These are phyloP conservation scores for Zaprionus africanus DNA, from an alignment of 1,140 invertebrate genomes.

Conservation along the genomic window DNA sequence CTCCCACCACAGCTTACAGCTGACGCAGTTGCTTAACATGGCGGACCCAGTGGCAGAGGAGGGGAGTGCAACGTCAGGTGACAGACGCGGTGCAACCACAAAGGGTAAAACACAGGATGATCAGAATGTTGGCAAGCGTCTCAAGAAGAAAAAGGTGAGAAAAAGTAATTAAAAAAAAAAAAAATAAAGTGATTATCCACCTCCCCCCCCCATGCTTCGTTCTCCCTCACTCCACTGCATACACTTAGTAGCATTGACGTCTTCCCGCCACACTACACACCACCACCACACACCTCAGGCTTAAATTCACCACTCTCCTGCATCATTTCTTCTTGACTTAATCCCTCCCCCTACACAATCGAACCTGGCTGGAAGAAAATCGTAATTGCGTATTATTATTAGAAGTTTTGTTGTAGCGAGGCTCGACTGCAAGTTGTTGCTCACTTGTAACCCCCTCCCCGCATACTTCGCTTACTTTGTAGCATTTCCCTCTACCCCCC, in stretches of 20 bases:
- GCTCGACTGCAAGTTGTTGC: background rate
- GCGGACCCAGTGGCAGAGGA: constrained; percentile 26
- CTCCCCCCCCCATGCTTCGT: too few species aligned
- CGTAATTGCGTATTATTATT: background rate
- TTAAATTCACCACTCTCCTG: too few species aligned
- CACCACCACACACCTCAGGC: too few species aligned
- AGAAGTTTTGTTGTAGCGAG: background rate
- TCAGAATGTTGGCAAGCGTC: constrained; percentile 74
- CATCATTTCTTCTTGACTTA: background rate
- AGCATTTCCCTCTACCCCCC: too few species aligned
- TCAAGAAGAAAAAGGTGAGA: constrained; percentile 79
- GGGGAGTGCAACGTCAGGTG: constrained; percentile 20
- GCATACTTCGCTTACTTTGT: too few species aligned
- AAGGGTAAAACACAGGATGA: constrained; percentile 76
- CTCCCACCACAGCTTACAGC: constrained; percentile 40
- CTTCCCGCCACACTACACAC: too few species aligned
- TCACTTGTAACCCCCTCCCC: background rate
- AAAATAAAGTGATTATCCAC: too few species aligned
- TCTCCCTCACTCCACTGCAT: too few species aligned
- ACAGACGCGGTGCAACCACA: constrained; percentile 55
- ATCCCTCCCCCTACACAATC: background rate
- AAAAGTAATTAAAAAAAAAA: too few species aligned
- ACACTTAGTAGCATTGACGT: too few species aligned
- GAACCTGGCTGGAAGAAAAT: background rate
- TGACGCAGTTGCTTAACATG: constrained; percentile 36